Evolutionary conservation across 2,113 vertebrate species (phyloP).

Genomic region (Oncorhynchus clarkii): DNA sequence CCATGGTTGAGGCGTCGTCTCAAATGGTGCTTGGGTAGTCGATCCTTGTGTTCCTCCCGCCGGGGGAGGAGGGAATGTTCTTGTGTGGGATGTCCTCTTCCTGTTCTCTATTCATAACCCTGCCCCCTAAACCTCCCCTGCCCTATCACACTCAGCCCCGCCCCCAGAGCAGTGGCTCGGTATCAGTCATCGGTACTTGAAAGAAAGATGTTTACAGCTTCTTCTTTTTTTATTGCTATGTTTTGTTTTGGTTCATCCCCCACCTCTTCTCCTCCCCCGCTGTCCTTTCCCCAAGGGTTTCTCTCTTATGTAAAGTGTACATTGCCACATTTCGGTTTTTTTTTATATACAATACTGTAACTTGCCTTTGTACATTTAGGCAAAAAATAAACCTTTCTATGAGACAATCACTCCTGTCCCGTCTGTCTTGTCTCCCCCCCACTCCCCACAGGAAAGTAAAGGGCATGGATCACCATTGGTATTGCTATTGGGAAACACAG

Average conservation of each 20-base stretch:
- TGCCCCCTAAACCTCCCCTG: conserved; percentile 20
- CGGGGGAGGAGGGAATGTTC: conserved; percentile 10
- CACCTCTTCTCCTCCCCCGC: conserved; percentile 11
- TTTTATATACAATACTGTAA: conserved; percentile 80
- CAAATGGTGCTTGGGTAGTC: conserved; percentile 41
- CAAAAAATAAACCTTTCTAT: conserved; percentile 92
- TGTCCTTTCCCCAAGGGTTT: conserved; percentile 48
- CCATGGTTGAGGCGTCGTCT: conserved; percentile 8
- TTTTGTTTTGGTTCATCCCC: conserved; percentile 75
- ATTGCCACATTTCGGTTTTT: conserved; percentile 81
- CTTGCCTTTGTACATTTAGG: conserved; percentile 84
- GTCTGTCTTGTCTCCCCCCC: conserved; percentile 15
- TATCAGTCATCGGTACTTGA: conserved; percentile 65
- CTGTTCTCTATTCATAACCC: conserved; percentile 25
- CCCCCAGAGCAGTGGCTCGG: conserved; percentile 43
- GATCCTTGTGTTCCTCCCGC: conserved; percentile 29
- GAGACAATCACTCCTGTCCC: conserved; percentile 81
- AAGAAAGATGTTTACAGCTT: conserved; percentile 74
- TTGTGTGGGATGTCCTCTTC: not conserved
- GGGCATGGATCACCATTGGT: no score
- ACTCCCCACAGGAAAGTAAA: not conserved
- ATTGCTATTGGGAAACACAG: not conserved
- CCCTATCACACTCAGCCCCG: conserved; percentile 8
- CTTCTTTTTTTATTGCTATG: conserved; percentile 71
- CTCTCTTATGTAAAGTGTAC: conserved; percentile 80